Evolutionary conservation across 1,140 invertebrate species (phyloP).

Genomic region (Pemphigus obesinymphae): DNA sequence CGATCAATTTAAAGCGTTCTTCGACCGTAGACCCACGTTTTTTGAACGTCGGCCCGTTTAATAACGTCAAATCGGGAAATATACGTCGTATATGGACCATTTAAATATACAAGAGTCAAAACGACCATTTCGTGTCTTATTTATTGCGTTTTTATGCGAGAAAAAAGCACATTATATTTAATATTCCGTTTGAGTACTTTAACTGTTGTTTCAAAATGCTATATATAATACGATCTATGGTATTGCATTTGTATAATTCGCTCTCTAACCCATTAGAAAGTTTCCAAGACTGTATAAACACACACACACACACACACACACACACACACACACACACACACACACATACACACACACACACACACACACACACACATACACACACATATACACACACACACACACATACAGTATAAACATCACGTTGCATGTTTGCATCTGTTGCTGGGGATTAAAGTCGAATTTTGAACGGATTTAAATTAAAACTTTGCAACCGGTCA

Average conservation of each 20-base stretch:
- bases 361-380: too few relatives aligned
- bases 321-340: too few relatives aligned
- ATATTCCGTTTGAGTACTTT: not conserved
- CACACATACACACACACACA: too few relatives aligned
- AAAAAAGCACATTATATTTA: not conserved
- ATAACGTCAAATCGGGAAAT: too few relatives aligned
- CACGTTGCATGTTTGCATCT: not conserved
- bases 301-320: too few relatives aligned
- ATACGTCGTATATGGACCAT: too few relatives aligned
- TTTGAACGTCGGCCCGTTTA: too few relatives aligned
- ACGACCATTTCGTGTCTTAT: not conserved
- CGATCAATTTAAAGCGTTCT: too few relatives aligned
- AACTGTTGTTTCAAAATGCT: not conserved
- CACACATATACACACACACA: too few relatives aligned
- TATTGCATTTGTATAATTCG: not conserved
- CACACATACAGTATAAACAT: too few relatives aligned
- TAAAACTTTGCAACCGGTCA: not conserved
- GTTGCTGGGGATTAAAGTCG: conserved; percentile 13
- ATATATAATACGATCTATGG: not conserved
- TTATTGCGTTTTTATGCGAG: not conserved
- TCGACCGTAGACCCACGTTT: too few relatives aligned
- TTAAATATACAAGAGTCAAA: not conserved
- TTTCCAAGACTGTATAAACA: not conserved
- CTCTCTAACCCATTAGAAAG: conserved; percentile 7
- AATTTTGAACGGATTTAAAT: conserved; percentile 9